A percentile compares a stretch with the other conserved stretches of the same genome.
phyloP scores from a whole-genome alignment of 2,797 vertebrate genomes.

The Carduelis carduelis region DNA sequence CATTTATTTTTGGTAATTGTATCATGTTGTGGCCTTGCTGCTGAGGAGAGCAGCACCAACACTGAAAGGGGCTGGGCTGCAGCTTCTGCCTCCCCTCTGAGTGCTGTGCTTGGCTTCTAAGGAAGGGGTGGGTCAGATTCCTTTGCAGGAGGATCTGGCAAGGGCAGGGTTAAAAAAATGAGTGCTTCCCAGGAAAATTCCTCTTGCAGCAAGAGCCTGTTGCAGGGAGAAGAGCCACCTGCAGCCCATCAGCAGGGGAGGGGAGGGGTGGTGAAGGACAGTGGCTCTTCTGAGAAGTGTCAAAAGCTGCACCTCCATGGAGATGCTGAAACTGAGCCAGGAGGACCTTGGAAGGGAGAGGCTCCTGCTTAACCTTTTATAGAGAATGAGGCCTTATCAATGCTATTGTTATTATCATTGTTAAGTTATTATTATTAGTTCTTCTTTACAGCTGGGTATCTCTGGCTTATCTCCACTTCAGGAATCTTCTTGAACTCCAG shows the following conservation, averaged over 20 bases:
- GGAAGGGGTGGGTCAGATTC: neutral
- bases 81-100: neutral
- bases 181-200: neutral
- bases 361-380: neutral
- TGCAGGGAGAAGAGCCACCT: neutral
- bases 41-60: neutral
- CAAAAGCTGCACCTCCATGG: neutral
- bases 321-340: neutral
- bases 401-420: no score
- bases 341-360: fast-evolving
- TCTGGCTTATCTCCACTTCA: neutral
- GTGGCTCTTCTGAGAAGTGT: neutral
- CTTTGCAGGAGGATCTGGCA: neutral
- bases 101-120: fast-evolving
- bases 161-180: neutral
- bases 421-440: neutral
- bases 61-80: neutral
- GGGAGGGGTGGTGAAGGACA: neutral
- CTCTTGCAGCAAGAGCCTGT: neutral
- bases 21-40: neutral
- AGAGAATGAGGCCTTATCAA: neutral
- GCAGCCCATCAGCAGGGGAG: neutral
- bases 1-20: no score
- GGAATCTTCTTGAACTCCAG: neutral
- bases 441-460: neutral